phyloP scores from a whole-genome alignment of 2,113 vertebrate species.

The Stigmatopora argus region DNA sequence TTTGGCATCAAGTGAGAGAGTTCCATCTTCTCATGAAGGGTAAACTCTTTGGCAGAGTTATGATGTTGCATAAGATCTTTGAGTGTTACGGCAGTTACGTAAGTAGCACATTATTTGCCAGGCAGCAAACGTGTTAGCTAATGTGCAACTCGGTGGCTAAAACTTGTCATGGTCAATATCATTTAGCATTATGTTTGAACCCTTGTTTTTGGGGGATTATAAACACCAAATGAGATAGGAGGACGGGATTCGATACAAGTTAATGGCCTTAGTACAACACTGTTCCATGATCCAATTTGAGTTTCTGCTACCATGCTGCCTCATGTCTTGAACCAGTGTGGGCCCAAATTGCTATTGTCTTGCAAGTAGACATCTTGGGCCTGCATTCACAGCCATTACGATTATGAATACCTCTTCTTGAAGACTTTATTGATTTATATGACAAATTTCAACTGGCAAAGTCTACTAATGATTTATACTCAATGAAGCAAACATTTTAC shows the following conservation, averaged over 20 bases:
- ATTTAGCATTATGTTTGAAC: slow-evolving; percentile 50
- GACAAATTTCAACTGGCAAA: slow-evolving; percentile 12
- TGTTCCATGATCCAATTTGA: slow-evolving; percentile 54
- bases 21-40: slow-evolving; percentile 34
- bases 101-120: slow-evolving; percentile 34
- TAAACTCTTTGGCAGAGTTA: slow-evolving; percentile 39
- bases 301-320: slow-evolving; percentile 42
- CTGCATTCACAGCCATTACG: slow-evolving; percentile 29
- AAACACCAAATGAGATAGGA: slow-evolving; percentile 42
- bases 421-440: slow-evolving; percentile 28
- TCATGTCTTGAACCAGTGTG: slow-evolving; percentile 45
- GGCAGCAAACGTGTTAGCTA: slow-evolving; percentile 41
- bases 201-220: slow-evolving; percentile 42
- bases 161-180: slow-evolving; percentile 34
- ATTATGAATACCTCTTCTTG: slow-evolving; percentile 23
- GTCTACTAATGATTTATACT: slow-evolving; percentile 23
- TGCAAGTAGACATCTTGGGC: slow-evolving; percentile 38
- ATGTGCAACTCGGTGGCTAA: slow-evolving; percentile 32
- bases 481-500: slow-evolving; percentile 15
- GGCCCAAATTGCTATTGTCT: slow-evolving; percentile 48
- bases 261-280: slow-evolving; percentile 40
- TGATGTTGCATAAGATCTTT: slow-evolving; percentile 41
- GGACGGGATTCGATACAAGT: slow-evolving; percentile 43
- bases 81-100: slow-evolving; percentile 35
- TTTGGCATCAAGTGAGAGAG: slow-evolving; percentile 26